phyloP scores from a whole-genome alignment of 2,113 vertebrate genomes.

The Siniperca knerii region DNA sequence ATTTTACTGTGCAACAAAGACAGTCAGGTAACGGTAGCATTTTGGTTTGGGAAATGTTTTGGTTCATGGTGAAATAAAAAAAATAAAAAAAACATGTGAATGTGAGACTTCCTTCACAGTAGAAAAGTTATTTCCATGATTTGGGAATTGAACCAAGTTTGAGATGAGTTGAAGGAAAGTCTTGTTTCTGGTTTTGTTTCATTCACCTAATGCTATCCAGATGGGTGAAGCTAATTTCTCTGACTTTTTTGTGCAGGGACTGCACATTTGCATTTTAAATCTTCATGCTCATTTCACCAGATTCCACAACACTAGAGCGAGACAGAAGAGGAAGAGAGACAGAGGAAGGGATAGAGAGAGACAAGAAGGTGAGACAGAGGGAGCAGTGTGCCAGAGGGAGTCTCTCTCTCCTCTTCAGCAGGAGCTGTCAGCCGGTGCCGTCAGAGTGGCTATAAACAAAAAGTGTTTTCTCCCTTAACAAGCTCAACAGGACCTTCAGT shows the following conservation, averaged over 20 bases:
- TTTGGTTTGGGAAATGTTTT: not conserved
- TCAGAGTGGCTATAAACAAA: constrained; percentile 82
- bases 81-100: not conserved
- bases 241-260: not conserved
- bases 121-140: not conserved
- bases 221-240: constrained; percentile 37
- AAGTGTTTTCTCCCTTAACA: constrained; percentile 84
- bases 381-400: constrained; percentile 64
- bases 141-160: constrained; percentile 15
- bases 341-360: constrained; percentile 3
- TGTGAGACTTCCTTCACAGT: not conserved
- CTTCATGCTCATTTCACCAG: constrained; percentile 30
- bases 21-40: not conserved
- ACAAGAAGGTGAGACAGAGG: constrained; percentile 40
- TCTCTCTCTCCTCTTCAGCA: constrained; percentile 76
- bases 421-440: constrained; percentile 77
- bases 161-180: constrained; percentile 2
- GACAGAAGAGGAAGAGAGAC: constrained; percentile 24
- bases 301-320: constrained; percentile 32
- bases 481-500: constrained; percentile 84
- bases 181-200: constrained; percentile 28
- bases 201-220: constrained; percentile 50
- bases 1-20: not conserved
- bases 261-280: constrained; percentile 56
- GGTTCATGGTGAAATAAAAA: not conserved